Conservation (phyloP, 1,140 invertebrate species). For the Pseudomyrmex cubaensis region DNA sequence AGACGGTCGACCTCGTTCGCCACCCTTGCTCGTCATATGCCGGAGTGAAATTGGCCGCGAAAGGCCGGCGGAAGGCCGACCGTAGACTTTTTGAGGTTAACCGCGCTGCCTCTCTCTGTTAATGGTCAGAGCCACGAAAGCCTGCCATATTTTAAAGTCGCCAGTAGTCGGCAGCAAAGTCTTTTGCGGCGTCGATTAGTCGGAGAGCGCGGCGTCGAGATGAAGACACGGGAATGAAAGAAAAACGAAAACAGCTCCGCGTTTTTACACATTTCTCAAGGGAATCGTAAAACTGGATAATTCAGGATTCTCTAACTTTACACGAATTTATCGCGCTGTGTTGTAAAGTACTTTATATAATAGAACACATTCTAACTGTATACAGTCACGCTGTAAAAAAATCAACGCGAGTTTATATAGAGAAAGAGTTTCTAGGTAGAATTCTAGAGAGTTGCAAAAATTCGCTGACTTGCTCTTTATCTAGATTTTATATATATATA, state of each 20-base stretch:
- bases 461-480: not conserved
- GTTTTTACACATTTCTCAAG: slow-evolving; percentile 35
- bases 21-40: slow-evolving; percentile 69
- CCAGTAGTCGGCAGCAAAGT: slow-evolving; percentile 64
- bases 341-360: not conserved
- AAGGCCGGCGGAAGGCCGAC: slow-evolving; percentile 69
- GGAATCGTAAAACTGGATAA: slow-evolving; percentile 11
- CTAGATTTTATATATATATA: no score
- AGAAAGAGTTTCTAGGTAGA: not conserved
- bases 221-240: slow-evolving; percentile 35
- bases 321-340: slow-evolving; percentile 25
- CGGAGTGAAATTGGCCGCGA: slow-evolving; percentile 66
- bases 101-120: slow-evolving; percentile 69
- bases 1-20: slow-evolving; percentile 67
- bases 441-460: not conserved
- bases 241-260: slow-evolving; percentile 22
- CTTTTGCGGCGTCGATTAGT: slow-evolving; percentile 74
- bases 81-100: slow-evolving; percentile 74
- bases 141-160: slow-evolving; percentile 70
- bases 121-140: slow-evolving; percentile 74
- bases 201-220: slow-evolving; percentile 46
- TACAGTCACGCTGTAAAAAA: not conserved
- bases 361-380: not conserved
- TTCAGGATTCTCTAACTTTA: slow-evolving; percentile 31
- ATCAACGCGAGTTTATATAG: not conserved